Conservation (phyloP, 2,113 vertebrate species). For the Ifrita kowaldi region DNA sequence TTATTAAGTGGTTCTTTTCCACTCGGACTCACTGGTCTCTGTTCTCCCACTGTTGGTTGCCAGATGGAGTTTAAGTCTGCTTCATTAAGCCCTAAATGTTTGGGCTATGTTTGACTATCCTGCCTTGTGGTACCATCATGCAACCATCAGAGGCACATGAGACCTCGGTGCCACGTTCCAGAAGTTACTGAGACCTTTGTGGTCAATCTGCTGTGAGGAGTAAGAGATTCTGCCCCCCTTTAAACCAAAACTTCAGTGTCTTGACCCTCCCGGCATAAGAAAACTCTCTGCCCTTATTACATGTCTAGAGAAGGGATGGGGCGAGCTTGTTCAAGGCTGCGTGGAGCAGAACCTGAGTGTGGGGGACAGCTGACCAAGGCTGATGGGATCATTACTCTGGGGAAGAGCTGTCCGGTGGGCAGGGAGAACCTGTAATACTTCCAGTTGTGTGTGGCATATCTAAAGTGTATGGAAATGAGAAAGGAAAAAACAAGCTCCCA, state of each 20-base stretch:
- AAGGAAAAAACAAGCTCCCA: not conserved
- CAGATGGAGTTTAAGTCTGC: not conserved
- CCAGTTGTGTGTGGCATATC: not conserved
- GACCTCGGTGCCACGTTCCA: not conserved
- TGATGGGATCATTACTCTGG: not conserved
- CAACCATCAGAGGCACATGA: not conserved
- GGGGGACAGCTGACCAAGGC: not conserved
- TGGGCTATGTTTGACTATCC: not conserved
- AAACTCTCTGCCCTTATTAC: not conserved
- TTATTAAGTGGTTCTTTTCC: not conserved
- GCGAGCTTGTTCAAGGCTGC: not conserved
- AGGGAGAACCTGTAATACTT: not conserved
- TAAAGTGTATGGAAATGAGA: not conserved
- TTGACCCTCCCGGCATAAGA: not conserved
- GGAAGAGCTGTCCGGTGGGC: not conserved
- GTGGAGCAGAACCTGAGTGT: not conserved
- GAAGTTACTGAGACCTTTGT: not conserved
- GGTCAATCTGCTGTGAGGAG: not conserved
- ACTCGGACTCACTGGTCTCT: not conserved
- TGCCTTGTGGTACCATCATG: not conserved
- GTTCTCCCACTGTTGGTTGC: not conserved
- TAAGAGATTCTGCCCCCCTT: not conserved
- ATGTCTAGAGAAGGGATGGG: not conserved
- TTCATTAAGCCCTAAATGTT: not conserved
- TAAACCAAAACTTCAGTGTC: not conserved